A percentile compares a stretch with the other conserved stretches of the same genome.
These are phyloP conservation scores for Hephaestus fuliginosus DNA, from an alignment of 2,797 vertebrate species.

Conservation along the genomic window DNA sequence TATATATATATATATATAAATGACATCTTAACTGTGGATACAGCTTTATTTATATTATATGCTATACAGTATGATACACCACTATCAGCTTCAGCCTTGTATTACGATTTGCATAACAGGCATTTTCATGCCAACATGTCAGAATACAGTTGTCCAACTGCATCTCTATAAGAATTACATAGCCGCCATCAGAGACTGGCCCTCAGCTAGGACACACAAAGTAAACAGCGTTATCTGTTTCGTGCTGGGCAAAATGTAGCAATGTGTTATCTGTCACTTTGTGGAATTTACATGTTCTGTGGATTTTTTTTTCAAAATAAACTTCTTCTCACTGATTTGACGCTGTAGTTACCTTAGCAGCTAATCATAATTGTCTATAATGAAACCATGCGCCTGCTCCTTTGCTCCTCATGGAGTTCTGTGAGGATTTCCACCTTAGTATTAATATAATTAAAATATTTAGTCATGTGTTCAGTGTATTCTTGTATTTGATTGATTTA, in stretches of 20 bases:
- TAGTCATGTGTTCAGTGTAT: no score
- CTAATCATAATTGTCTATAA: neutral
- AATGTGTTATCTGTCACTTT: neutral
- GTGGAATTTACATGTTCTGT: neutral
- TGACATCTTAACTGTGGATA: neutral
- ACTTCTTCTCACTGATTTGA: neutral
- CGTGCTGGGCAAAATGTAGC: neutral
- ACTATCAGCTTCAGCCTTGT: neutral
- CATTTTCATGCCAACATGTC: neutral
- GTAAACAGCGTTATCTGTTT: slow-evolving; percentile 11
- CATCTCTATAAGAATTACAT: neutral
- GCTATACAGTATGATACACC: no score
- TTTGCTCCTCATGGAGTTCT: neutral
- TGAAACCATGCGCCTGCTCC: neutral
- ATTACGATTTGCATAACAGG: neutral
- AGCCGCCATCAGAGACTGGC: neutral
- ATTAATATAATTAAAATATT: neutral
- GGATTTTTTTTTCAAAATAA: neutral
- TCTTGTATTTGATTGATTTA: slow-evolving; percentile 12
- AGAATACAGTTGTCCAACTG: neutral
- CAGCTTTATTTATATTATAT: neutral
- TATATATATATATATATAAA: neutral
- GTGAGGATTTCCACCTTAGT: neutral
- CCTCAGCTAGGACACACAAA: neutral
- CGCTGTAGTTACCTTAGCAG: slow-evolving; percentile 5